These are phyloP conservation scores for Gallinago media DNA, from an alignment of 2,113 vertebrate genomes.

Conservation along the genomic window DNA sequence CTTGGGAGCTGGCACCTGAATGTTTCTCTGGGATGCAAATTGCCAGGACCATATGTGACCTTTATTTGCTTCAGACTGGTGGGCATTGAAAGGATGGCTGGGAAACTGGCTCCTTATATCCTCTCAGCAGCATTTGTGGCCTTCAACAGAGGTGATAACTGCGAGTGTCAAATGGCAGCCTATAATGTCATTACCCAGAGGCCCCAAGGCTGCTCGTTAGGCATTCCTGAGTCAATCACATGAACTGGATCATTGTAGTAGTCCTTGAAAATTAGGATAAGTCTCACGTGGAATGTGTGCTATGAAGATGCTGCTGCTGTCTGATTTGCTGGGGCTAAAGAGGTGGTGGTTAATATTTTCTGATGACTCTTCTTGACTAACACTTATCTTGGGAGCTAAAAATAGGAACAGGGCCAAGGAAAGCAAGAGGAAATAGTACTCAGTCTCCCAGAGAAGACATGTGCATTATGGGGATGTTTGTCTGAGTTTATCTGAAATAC, in stretches of 20 bases:
- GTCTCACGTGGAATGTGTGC: neutral
- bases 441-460: neutral
- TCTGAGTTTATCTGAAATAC: neutral
- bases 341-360: neutral
- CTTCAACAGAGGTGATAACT: neutral
- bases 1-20: neutral
- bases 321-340: neutral
- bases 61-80: neutral
- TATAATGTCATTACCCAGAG: neutral
- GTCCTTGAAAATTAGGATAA: constrained; percentile 29
- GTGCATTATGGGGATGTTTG: neutral
- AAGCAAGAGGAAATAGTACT: neutral
- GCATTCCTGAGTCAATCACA: neutral
- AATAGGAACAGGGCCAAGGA: constrained; percentile 8
- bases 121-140: neutral
- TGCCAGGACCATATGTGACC: neutral
- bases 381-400: constrained; percentile 26
- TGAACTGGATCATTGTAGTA: neutral
- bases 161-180: fast-evolving
- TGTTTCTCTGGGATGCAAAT: neutral
- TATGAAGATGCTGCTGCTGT: neutral
- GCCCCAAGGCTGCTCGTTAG: neutral
- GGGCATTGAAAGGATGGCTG: neutral
- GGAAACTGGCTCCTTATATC: neutral
- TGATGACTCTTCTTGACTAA: constrained; percentile 24